Evolutionary conservation across 2,113 vertebrate genomes (phyloP), one percentile per base, ranked within the genome.

Genomic region (Maylandia zebra): DNA sequence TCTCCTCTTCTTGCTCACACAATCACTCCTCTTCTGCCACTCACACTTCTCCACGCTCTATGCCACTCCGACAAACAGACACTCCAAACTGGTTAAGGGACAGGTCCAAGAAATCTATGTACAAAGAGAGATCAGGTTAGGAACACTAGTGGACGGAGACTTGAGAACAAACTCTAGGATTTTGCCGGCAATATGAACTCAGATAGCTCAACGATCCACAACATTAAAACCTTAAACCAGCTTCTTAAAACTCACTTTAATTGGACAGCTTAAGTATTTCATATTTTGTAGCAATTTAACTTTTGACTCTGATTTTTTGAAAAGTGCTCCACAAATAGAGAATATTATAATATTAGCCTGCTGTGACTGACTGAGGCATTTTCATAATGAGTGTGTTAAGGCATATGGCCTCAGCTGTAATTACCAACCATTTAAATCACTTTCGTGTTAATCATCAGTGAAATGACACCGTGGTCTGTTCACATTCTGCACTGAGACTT

Each of bases 401-500:
- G 24, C 55, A 27, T 6, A 3, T 11, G 69, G 14, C 81, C 5
- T 64, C 86, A 34, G 88, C 88, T 79, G 66, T 84, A 83, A 89
- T 88, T 71, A 82, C 84, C 32, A 9, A 81, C 69, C 79, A 91
- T 92, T 91, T 91, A 90, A 91, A 78, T 79, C 84, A 69, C 88
- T 92, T 92, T 83, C 83, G 69, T 86, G 88, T 90, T 90, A 84
- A 91, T 89, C 59, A 85, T 7, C 82, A 61, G 78, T 83, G 81
- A 86, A 88, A 57, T 55, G 92, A 88, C 95, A 48, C 90, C 66
- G 85, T 91, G 93, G 87, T 92, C 94, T 91, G 91, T 92, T 93
- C 74, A 32, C 82, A 81, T 66, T 56, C 53, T 32, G 69, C 86
- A 59, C 52, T 93, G 78, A 89, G 88, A 32, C 27, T n/a, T 84